Evolutionary conservation across 2,113 vertebrate species (phyloP), one percentile per base, ranked within the genome.

Genomic region (Dissostichus mawsoni): DNA sequence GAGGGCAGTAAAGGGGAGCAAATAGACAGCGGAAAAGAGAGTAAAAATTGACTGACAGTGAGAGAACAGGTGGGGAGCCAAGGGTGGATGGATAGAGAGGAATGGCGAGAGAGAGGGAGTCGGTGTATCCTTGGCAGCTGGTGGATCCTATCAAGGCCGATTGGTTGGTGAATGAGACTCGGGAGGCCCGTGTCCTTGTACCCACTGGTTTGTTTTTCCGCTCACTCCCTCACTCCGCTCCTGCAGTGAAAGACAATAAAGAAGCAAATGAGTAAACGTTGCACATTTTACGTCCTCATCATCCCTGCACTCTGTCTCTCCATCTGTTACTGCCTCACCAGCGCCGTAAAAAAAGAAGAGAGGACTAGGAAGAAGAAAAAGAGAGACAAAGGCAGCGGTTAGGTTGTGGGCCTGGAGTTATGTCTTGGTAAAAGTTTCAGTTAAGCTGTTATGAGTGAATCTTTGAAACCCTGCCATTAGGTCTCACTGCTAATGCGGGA

Each of bases 271-370:
- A 91, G 90, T 93, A 93, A 93, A 92, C 33, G 18, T 92, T 94
- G 93, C 95, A 94, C 74, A 96, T 97, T 98, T 97, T 96, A 96
- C 96, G 95, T 95, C 95, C 95, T 96, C 95, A 96, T 94, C 92
- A 91, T 92, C 89, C 86, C 86, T 62, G 73, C 89, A 80, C 90
- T 90, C 90, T 92, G 86, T 90, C 90, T 87, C 89, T 90, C 90
- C 93, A 91, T 91, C 90, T 93, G 90, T 92, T 90, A 92, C 75
- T 95, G 92, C 94, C 94, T 94, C 94, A 62, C 84, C 83, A 80
- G 86, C 64, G 84, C 74, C 50, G 67, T 88, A 84, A 91, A 89
- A 86, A 70, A 67, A 58, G 45, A 23, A 18, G 33, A 61, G 33
- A 61, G 58, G 58, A 41, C 16, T 17, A 50, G 52, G 62, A 68